These are phyloP conservation scores for human (Homo sapiens) DNA, from an alignment of 2,113 vertebrate species.

Conservation along the genomic window DNA sequence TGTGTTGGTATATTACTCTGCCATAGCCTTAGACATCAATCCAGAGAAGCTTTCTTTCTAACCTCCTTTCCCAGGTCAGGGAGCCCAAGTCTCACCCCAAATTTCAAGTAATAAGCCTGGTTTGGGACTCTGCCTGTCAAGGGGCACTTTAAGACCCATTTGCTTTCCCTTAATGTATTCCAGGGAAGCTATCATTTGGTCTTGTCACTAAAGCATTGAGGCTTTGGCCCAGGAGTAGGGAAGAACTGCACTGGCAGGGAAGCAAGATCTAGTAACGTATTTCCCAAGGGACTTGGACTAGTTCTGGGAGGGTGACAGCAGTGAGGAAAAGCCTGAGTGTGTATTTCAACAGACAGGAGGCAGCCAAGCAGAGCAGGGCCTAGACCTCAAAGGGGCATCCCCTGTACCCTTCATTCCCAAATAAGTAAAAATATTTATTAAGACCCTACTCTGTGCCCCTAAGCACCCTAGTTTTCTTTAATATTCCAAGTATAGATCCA, in stretches of 20 bases:
- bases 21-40: background rate
- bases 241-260: background rate
- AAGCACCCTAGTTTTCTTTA: background rate
- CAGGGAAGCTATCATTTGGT: background rate
- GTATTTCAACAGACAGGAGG: background rate
- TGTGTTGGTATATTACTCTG: background rate
- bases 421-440: background rate
- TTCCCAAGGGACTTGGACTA: background rate
- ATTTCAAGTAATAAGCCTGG: background rate
- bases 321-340: background rate
- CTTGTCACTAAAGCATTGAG: background rate
- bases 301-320: background rate
- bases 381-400: background rate
- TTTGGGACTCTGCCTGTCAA: background rate
- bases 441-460: background rate
- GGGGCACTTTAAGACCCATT: background rate
- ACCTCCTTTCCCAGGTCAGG: background rate
- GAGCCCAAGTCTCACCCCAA: background rate
- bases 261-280: background rate
- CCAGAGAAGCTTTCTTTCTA: background rate
- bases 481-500: background rate
- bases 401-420: background rate
- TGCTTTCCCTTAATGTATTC: background rate
- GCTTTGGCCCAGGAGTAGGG: background rate
- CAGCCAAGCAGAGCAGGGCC: background rate